Percentiles rank a stretch among this genome's conserved stretches.
These are phyloP conservation scores for Rhodophaea formosa DNA, from an alignment of 2,888 invertebrate genomes.

Conservation along the genomic window DNA sequence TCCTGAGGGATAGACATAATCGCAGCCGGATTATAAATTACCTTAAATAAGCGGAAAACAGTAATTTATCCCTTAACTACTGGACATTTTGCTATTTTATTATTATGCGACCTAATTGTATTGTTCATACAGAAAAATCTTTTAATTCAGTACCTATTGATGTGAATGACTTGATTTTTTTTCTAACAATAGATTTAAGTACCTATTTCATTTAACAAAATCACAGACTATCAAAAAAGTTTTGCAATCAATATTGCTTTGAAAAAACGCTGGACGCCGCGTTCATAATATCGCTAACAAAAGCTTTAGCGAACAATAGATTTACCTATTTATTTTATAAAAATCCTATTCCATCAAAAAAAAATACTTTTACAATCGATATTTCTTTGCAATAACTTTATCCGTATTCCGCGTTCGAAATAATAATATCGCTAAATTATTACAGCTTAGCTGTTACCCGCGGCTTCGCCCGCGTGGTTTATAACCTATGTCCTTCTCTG, in stretches of 20 bases:
- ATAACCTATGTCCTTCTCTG: no score
- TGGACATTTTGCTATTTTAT: not conserved
- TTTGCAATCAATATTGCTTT: not conserved
- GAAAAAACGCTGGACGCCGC: not conserved
- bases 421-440: not conserved
- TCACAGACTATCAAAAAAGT: not conserved
- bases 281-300: not conserved
- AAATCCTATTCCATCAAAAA: not conserved
- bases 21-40: no score
- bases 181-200: not conserved
- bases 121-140: not conserved
- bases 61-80: no score
- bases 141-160: not conserved
- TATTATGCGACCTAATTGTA: not conserved
- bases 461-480: no score
- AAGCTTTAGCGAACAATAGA: no score
- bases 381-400: not conserved
- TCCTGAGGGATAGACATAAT: no score
- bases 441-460: no score
- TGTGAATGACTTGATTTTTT: not conserved
- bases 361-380: not conserved
- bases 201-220: not conserved
- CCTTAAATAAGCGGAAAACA: no score
- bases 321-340: not conserved
- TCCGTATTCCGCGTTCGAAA: not conserved